Base-by-base conservation (phyloP, 2,113 vertebrate species). In the Struthidea cinerea region DNA sequence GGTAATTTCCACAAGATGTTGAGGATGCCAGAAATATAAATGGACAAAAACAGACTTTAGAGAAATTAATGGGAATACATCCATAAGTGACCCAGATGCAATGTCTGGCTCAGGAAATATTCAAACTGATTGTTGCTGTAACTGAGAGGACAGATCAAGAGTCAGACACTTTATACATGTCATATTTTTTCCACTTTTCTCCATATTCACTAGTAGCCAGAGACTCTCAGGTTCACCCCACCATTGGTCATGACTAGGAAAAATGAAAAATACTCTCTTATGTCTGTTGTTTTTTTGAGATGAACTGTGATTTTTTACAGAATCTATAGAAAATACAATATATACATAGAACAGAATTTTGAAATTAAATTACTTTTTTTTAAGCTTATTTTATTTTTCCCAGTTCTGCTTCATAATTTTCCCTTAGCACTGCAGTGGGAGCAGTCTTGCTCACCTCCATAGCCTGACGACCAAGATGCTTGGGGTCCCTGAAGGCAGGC, bases 81-180 rank as follows among this genome's bases (percentile, higher is more conserved):
- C 47, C 64, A 71, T 90, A 93, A 94, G 57, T 64, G 93, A 85
- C 47, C 64, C 79, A 96, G 86, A 94, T 92, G 69, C 60, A 87
- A 78, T 17, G 37, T 78, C 68, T 92, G 56, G 60, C 65, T 95
- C 35, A 87, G 80, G 64, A 93, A 84, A 52, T 75, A 65, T 67
- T 80, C 68, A 71, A 89, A 67, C 35, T 47, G 39, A 65, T 92
- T 5, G 1, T 27, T 84, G 68, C 64, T 59, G 39, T n/a, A 87
- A n/a, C 77, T 82, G 60, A 68, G 46, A 90, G 46, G 46, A 61
- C 39, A 77, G 55, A 84, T 28, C 14, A 53, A 73, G 64, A 74
- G 30, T 56, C 47, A 90, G 42, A 50, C 10, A 35, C 21, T 74
- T 80, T 44, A 78, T 26, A 39, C 2, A 44, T 14, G 11, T 21